Percentiles rank a stretch among this genome's conserved stretches.
These are phyloP conservation scores for Chaenodraco wilsoni DNA, from an alignment of 2,797 vertebrate genomes.

Conservation along the genomic window DNA sequence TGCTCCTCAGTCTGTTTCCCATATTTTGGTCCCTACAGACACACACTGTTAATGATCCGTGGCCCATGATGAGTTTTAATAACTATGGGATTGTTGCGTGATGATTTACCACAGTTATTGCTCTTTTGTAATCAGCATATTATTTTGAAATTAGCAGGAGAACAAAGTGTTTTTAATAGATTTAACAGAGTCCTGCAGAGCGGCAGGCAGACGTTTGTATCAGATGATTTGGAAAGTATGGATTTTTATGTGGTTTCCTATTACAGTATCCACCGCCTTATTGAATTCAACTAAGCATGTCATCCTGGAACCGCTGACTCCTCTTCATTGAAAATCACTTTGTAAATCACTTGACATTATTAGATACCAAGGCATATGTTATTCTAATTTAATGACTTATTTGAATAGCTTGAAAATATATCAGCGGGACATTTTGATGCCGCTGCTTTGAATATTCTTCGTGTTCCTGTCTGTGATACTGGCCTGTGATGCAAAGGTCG, in stretches of 20 bases:
- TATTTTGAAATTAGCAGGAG: slow-evolving; percentile 65
- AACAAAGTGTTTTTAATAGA: slow-evolving; percentile 69
- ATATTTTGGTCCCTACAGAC: slow-evolving; percentile 35
- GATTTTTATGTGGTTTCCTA: slow-evolving; percentile 76
- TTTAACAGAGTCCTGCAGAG: slow-evolving; percentile 71
- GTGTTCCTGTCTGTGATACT: slow-evolving; percentile 31
- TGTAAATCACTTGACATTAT: slow-evolving; percentile 73
- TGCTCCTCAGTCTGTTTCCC: slow-evolving; percentile 30
- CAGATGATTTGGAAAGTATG: slow-evolving; percentile 74
- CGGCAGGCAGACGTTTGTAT: slow-evolving; percentile 73
- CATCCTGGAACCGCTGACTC: slow-evolving; percentile 75
- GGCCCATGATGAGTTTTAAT: slow-evolving; percentile 57
- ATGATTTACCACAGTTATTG: slow-evolving; percentile 53
- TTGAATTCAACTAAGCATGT: slow-evolving; percentile 76
- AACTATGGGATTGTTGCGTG: slow-evolving; percentile 54
- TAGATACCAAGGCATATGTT: slow-evolving; percentile 69
- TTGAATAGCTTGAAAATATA: slow-evolving; percentile 66
- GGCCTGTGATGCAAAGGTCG: slow-evolving; percentile 48
- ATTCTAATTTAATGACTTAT: slow-evolving; percentile 68
- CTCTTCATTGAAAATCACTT: slow-evolving; percentile 73
- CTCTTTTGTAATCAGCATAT: slow-evolving; percentile 57
- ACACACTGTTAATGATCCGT: slow-evolving; percentile 43
- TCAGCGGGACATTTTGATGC: slow-evolving; percentile 50
- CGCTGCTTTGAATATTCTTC: slow-evolving; percentile 27
- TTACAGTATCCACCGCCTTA: slow-evolving; percentile 67